These are phyloP conservation scores for Leptinotarsa texana DNA, from an alignment of 1,140 invertebrate species.

Conservation along the genomic window DNA sequence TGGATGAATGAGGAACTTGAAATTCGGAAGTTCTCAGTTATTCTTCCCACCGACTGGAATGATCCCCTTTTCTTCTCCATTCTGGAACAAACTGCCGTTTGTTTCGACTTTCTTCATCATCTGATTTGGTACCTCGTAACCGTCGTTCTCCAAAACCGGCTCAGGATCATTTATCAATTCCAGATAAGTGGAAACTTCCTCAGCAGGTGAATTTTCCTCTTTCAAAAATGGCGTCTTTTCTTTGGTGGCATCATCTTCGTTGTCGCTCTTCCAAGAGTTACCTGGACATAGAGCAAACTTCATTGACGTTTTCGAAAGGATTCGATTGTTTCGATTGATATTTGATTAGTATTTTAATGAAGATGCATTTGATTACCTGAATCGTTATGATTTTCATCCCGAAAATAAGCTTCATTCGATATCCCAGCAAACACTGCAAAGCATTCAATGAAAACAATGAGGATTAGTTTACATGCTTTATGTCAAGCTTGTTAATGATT, in stretches of 20 bases:
- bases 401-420: constrained; percentile 56
- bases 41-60: too few species aligned
- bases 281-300: constrained; percentile 32
- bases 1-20: too few species aligned
- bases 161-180: constrained; percentile 56
- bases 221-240: constrained; percentile 50
- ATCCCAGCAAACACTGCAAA: constrained; percentile 54
- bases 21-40: too few species aligned
- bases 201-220: constrained; percentile 28
- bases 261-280: constrained; percentile 49
- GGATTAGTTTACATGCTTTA: constrained; percentile 34
- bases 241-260: constrained; percentile 43
- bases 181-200: constrained; percentile 57
- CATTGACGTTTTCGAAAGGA: constrained; percentile 11
- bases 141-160: constrained; percentile 48
- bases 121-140: constrained; percentile 57
- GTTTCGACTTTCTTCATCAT: constrained; percentile 22
- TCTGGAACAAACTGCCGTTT: neutral
- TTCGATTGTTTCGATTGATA: neutral
- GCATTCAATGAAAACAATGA: constrained; percentile 37
- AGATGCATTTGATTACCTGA: constrained; percentile 50
- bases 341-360: constrained; percentile 4
- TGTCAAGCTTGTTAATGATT: constrained; percentile 7
- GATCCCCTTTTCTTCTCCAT: too few species aligned
- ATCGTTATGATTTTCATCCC: constrained; percentile 55